Base-by-base conservation (phyloP, 35 echinoderm and acorn worm genomes). In the Ophioderma brevispina region DNA sequence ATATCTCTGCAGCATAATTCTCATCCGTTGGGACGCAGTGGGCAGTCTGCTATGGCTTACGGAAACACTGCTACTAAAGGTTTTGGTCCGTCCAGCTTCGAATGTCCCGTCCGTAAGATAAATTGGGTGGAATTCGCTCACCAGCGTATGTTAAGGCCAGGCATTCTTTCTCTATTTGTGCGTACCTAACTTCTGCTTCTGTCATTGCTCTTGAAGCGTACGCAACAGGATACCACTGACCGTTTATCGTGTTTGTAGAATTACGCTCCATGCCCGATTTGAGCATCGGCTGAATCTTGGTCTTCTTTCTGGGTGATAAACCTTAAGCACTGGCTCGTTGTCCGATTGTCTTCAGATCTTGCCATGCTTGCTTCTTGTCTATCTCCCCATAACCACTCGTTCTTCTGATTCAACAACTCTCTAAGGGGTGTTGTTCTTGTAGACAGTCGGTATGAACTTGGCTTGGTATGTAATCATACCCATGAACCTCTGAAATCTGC, bases 1-100 rank as follows among this genome's bases (percentile, higher is more conserved):
- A 87, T 95, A 95, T 64, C 85, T 91, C 59, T 87, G 89, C 21
- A 94, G 38, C n/a, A n/a, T n/a, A n/a, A n/a, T n/a, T n/a, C n/a
- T n/a, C n/a, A n/a, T n/a, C n/a, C n/a, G n/a, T n/a, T n/a, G n/a
- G n/a, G n/a, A n/a, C n/a, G n/a, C n/a, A n/a, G n/a, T n/a, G n/a
- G n/a, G n/a, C n/a, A n/a, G n/a, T 94, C 76, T 43, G 76, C 31
- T 33, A 94, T 18, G 81, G 87, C 49, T 83, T 90, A 81, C 46
- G 42, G 25, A 38, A 94, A 94, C 0, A 94, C 46, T 40, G 39
- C 46, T 14, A 90, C 84, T 41, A 94, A 59, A 17, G 82, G 93
- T 33, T 91, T 94, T 91, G 93, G 41, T 94, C 82, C 13, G 93
- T 90, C 70, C 93, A 34, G 82, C 93, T 32, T 63, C 18, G 34